Conservation (phyloP, 2,888 invertebrate species). For the Drosophila pullipes region DNA sequence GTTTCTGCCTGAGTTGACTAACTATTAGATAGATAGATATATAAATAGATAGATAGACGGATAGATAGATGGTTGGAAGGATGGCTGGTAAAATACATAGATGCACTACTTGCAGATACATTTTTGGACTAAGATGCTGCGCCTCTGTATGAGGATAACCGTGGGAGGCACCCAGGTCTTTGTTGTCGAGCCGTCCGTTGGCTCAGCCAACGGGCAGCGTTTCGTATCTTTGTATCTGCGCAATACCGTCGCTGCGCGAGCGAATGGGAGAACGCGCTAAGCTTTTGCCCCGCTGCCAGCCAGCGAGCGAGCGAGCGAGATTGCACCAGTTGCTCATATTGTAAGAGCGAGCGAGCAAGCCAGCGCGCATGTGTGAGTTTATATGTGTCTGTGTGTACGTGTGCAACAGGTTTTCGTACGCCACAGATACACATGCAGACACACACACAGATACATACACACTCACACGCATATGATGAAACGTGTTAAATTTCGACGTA, state of each 20-base stretch:
- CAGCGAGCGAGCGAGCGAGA: conserved; percentile 30
- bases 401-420: conserved; percentile 77
- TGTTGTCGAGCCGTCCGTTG: conserved; percentile 49
- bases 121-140: conserved; percentile 33
- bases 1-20: conserved; percentile 29
- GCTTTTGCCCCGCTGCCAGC: conserved; percentile 45
- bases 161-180: conserved; percentile 58
- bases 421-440: conserved; percentile 56
- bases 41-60: conserved; percentile 10
- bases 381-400: conserved; percentile 37
- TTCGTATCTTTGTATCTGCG: conserved; percentile 74
- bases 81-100: not conserved
- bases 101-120: conserved; percentile 15
- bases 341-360: conserved; percentile 24
- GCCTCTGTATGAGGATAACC: not conserved
- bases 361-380: conserved; percentile 5
- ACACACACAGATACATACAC: conserved; percentile 19
- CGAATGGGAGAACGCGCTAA: conserved; percentile 73
- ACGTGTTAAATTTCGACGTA: conserved; percentile 70
- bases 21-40: conserved; percentile 12
- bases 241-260: conserved; percentile 69
- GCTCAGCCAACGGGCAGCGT: conserved; percentile 66
- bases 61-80: not conserved
- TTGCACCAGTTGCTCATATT: conserved; percentile 6
- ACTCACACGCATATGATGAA: conserved; percentile 24